These are phyloP conservation scores for Ctena decussata DNA, from an alignment of 2,888 invertebrate species.

Conservation along the genomic window DNA sequence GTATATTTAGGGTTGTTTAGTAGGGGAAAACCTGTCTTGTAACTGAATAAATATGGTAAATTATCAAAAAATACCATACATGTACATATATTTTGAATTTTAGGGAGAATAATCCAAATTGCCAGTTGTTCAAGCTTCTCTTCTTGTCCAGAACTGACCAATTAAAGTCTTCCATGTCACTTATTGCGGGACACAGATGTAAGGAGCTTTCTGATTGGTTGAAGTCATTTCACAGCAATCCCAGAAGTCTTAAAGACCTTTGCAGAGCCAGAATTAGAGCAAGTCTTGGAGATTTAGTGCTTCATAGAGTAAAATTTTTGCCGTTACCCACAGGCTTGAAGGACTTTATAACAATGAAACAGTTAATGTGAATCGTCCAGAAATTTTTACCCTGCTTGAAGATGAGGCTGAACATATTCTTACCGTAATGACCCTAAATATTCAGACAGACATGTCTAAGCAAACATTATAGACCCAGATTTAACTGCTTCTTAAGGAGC, in stretches of 20 bases:
- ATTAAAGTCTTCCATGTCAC: conserved; percentile 53
- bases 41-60: no score
- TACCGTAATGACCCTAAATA: no score
- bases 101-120: conserved; percentile 40
- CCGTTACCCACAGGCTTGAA: conserved; percentile 67
- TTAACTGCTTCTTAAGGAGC: no score
- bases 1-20: no score
- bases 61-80: no score
- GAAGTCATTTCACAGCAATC: conserved; percentile 59
- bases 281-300: conserved; percentile 69
- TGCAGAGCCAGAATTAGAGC: conserved; percentile 68
- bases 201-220: conserved; percentile 67
- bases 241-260: conserved; percentile 62
- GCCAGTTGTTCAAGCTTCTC: conserved; percentile 62
- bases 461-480: no score
- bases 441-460: no score
- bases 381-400: no score
- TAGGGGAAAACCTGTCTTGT: no score
- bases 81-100: no score
- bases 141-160: conserved; percentile 68
- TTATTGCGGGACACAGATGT: conserved; percentile 51
- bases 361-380: no score
- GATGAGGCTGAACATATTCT: no score
- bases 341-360: conserved; percentile 60
- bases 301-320: conserved; percentile 47